Evolutionary conservation across 2,888 invertebrate genomes (phyloP).

Genomic region (Chrysolina oricalcia): DNA sequence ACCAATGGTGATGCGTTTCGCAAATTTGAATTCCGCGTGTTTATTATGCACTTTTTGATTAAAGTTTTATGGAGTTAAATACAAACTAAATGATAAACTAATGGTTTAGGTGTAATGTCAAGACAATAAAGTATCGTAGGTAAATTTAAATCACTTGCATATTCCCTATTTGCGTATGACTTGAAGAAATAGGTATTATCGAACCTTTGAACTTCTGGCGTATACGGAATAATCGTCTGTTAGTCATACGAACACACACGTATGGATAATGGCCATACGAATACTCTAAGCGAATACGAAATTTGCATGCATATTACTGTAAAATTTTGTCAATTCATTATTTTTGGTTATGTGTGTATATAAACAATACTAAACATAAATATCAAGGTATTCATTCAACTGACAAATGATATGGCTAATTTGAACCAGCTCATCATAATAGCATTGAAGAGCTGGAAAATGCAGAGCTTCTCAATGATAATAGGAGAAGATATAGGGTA

Average conservation of each 20-base stretch:
- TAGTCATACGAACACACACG: slow-evolving; percentile 7
- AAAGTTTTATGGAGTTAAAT: too few species aligned
- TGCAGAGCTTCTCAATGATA: not conserved
- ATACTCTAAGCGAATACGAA: slow-evolving; percentile 16
- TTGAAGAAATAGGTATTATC: slow-evolving; percentile 12
- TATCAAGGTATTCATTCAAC: not conserved
- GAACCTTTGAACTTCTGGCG: slow-evolving; percentile 1
- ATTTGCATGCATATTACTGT: slow-evolving; percentile 2
- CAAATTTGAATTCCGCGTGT: too few species aligned
- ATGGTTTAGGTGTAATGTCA: too few species aligned
- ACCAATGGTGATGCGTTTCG: too few species aligned
- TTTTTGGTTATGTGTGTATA: too few species aligned
- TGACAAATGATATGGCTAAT: not conserved
- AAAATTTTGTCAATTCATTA: not conserved
- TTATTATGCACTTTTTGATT: too few species aligned
- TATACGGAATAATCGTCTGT: slow-evolving; percentile 4
- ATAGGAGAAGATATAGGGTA: not conserved
- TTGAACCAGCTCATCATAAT: not conserved
- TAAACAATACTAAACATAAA: too few species aligned
- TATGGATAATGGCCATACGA: slow-evolving; percentile 3
- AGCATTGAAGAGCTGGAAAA: not conserved
- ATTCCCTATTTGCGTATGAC: slow-evolving; percentile 21
- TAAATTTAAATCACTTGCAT: too few species aligned
- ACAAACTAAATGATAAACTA: too few species aligned
- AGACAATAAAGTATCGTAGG: too few species aligned